Evolutionary conservation across 92 coral and sea anemone species (phyloP), one percentile per base, ranked within the genome.

Genomic region (Siderastrea siderea): DNA sequence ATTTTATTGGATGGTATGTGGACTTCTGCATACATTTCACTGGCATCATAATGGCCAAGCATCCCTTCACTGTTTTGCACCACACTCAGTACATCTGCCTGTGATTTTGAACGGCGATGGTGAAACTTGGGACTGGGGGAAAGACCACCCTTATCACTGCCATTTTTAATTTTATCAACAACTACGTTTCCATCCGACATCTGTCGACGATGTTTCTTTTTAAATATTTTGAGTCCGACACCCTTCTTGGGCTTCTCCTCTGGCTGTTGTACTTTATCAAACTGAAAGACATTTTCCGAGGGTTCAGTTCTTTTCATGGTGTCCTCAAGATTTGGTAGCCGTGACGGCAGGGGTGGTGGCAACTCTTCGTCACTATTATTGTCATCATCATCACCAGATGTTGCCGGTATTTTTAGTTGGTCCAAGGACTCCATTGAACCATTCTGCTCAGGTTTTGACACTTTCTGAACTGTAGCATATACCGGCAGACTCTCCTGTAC

Each of bases 311-410:
- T 94, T 85, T 74, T 84, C 66, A 84, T 71, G 19, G 90, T 86
- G 45, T 95, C 96, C 58, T 91, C 94, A 74, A 72, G 82, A 64
- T 92, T 91, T 67, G 93, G 88, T 47, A 87, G 64, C 89, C 98
- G 89, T 50, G 89, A 85, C 3, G 99, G 99, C 4, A 98, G 85
- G 15, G 99, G 99, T 4, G 99, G 99, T 4, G 99, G 98, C n/a
- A 78, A 17, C 4, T 94, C 97, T 12, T 80, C 97, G 58, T 87
- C 88, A 61, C 89, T 90, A 50, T 77, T 87, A 19, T 78, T 77
- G 12, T 86, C 93, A 53, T 92, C 93, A 55, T 90, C 94, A 72
- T 93, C 95, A 68, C 78, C 83, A 60, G 92, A 82, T 5, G 64
- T 1, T 68, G 71, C 53, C 46, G 73, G 89, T 61, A 81, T 81